phyloP scores from a whole-genome alignment of 1,140 invertebrate genomes.

The Periplaneta americana region DNA sequence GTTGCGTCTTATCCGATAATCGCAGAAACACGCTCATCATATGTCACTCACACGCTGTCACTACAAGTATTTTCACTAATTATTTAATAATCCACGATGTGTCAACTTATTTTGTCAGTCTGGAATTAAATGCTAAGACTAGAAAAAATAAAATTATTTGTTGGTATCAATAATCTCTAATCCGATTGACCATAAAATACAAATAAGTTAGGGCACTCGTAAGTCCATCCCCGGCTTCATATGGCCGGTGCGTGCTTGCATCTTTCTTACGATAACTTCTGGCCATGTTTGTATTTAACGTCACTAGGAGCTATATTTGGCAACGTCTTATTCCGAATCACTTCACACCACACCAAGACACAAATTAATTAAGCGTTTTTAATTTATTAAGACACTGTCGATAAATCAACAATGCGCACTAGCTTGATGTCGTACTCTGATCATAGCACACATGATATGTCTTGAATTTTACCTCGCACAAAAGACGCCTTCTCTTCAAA shows the following conservation, averaged over 20 bases:
- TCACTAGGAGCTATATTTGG: background rate
- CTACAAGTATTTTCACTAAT: background rate
- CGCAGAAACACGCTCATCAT: background rate
- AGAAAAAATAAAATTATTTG: background rate
- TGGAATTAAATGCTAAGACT: background rate
- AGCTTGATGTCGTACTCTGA: background rate
- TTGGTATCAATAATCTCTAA: background rate
- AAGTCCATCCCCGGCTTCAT: background rate
- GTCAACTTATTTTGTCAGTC: background rate
- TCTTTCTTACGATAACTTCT: background rate
- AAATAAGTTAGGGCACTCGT: background rate
- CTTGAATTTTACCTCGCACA: conserved; percentile 6
- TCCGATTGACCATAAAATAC: background rate
- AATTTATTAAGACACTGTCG: background rate
- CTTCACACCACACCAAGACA: background rate
- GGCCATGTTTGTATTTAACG: background rate
- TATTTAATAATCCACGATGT: background rate
- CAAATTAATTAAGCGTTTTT: background rate
- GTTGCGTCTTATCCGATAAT: background rate
- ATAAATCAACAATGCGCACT: conserved; percentile 1
- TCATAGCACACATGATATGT: conserved; percentile 1
- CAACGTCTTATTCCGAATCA: background rate
- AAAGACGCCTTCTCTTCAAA: conserved; percentile 9
- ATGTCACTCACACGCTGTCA: background rate
- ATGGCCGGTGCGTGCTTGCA: background rate